These are phyloP conservation scores for Telenomus remus DNA, from an alignment of 1,140 invertebrate species.

Conservation along the genomic window DNA sequence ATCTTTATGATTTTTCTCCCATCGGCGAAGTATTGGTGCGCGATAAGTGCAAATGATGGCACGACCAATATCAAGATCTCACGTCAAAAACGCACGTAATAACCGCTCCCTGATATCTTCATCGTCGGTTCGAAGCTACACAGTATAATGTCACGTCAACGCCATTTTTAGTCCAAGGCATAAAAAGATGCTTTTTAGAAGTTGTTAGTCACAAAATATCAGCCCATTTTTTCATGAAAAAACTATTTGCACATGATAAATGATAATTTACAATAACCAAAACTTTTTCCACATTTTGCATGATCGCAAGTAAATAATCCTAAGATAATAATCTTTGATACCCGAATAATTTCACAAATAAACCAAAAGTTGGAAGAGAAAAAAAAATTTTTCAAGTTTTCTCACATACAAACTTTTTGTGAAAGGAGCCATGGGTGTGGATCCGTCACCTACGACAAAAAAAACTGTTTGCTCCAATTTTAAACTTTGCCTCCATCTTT, in stretches of 20 bases:
- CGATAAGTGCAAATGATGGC: slow-evolving; percentile 38
- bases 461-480: slow-evolving; percentile 17
- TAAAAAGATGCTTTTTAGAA: too few relatives aligned
- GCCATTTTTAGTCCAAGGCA: neutral
- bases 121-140: slow-evolving; percentile 8
- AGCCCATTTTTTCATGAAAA: too few relatives aligned
- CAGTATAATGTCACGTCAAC: slow-evolving; percentile 1
- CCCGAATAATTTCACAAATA: too few relatives aligned
- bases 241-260: too few relatives aligned
- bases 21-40: slow-evolving; percentile 23
- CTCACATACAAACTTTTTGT: neutral
- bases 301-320: too few relatives aligned
- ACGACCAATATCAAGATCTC: slow-evolving; percentile 28
- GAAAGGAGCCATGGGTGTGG: slow-evolving; percentile 1
- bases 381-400: neutral
- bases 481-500: slow-evolving; percentile 4
- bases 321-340: too few relatives aligned
- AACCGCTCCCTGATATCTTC: slow-evolving; percentile 13
- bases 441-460: slow-evolving; percentile 2
- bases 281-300: too few relatives aligned
- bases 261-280: too few relatives aligned
- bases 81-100: slow-evolving; percentile 22
- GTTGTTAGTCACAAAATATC: too few relatives aligned
- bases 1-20: slow-evolving; percentile 52
- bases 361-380: too few relatives aligned